phyloP scores from a whole-genome alignment of 1,140 invertebrate species.

The Liolophura sinensis region DNA sequence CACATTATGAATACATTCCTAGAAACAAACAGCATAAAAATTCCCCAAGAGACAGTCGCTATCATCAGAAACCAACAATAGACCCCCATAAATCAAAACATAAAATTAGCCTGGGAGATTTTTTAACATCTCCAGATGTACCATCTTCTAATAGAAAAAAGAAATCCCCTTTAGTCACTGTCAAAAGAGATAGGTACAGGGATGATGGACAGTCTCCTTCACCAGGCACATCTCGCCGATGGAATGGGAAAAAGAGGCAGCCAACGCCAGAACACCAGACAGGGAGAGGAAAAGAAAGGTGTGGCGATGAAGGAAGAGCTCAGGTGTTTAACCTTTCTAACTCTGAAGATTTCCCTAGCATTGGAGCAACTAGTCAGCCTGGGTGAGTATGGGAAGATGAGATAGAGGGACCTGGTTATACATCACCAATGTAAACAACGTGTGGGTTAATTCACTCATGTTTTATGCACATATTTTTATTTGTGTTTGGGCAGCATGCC shows the following conservation, averaged over 20 bases:
- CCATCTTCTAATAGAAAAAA: slow-evolving; percentile 16
- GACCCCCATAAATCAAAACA: slow-evolving; percentile 20
- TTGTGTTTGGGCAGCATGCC: too few relatives aligned
- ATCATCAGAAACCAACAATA: slow-evolving; percentile 3
- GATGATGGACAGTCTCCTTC: slow-evolving; percentile 6
- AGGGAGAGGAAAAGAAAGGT: neutral
- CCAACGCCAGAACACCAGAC: slow-evolving; percentile 8
- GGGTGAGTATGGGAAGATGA: too few relatives aligned
- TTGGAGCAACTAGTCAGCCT: neutral
- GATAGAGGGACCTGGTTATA: too few relatives aligned
- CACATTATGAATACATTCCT: slow-evolving; percentile 2
- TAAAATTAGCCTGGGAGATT: slow-evolving; percentile 27
- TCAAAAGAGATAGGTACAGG: slow-evolving; percentile 11
- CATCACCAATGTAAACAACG: too few relatives aligned
- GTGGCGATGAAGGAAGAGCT: neutral
- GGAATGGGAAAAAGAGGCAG: slow-evolving; percentile 14
- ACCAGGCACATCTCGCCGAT: neutral
- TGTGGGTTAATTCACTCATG: too few relatives aligned
- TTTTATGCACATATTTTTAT: too few relatives aligned
- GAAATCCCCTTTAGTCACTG: slow-evolving; percentile 21
- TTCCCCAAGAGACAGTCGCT: slow-evolving; percentile 8
- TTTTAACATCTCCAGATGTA: slow-evolving; percentile 21
- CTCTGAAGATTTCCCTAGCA: neutral
- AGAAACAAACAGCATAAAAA: slow-evolving; percentile 6
- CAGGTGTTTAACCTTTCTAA: neutral